A percentile compares a stretch with the other conserved stretches of the same genome.
These are phyloP conservation scores for Drosophila niveifrons DNA, from an alignment of 2,888 invertebrate genomes.

Conservation along the genomic window DNA sequence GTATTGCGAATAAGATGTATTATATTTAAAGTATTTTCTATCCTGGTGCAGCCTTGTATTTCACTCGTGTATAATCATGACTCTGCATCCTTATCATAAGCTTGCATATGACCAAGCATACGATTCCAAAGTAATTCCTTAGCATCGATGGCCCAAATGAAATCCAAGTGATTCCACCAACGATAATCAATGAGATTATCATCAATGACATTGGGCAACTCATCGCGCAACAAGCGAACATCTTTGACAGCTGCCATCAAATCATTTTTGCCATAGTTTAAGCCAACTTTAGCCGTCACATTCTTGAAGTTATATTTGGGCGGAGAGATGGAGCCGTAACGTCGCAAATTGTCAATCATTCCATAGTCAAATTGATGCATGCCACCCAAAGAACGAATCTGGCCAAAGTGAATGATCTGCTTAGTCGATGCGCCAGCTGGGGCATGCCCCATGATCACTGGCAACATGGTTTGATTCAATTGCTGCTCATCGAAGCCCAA, in stretches of 20 bases:
- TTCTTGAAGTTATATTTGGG: constrained; percentile 87
- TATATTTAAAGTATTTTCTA: neutral
- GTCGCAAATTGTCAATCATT: constrained; percentile 85
- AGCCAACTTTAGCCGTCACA: constrained; percentile 87
- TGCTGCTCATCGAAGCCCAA: constrained; percentile 88
- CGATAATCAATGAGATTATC: constrained; percentile 86
- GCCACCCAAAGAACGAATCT: constrained; percentile 86
- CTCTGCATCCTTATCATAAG: constrained; percentile 12
- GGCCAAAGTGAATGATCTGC: constrained; percentile 90
- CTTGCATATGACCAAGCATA: constrained; percentile 86
- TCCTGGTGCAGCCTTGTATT: neutral
- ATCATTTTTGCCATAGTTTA: constrained; percentile 89
- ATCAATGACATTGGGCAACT: constrained; percentile 80
- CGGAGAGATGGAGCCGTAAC: constrained; percentile 86
- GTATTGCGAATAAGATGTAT: too few species aligned
- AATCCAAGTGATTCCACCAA: constrained; percentile 90
- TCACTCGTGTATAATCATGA: neutral
- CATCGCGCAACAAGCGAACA: constrained; percentile 84
- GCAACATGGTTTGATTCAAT: constrained; percentile 87
- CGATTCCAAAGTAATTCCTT: constrained; percentile 87
- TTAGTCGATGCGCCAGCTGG: constrained; percentile 90
- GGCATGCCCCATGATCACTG: constrained; percentile 88
- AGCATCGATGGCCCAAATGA: constrained; percentile 88
- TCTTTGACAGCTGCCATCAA: constrained; percentile 87
- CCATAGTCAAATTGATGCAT: constrained; percentile 88